Base-by-base conservation (phyloP, 2,888 invertebrate species). In the Andrena marginata region DNA sequence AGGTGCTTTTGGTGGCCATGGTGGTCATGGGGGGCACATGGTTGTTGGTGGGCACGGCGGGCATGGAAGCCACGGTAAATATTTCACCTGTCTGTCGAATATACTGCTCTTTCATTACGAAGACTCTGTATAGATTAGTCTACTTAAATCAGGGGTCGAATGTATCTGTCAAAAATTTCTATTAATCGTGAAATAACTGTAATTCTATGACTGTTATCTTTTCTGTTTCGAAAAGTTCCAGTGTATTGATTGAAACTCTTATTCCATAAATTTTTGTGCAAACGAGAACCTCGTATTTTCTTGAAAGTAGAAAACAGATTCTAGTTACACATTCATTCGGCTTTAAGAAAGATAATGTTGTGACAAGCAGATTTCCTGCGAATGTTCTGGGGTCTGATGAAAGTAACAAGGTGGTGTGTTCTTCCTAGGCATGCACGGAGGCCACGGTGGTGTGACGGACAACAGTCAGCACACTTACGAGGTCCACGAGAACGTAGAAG, bases 401-500 rank as follows among this genome's bases (percentile, higher is more conserved):
- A 10, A 20, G 29, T 5, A 33, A 33, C 26, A 29, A 31, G 2
- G 10, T 3, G 16, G 10, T 49, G 49, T 42, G 13, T 48, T 59
- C n/a, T 29, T 74, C 59, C 5, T 26, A 81, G 85, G 79, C 54
- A 51, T 23, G 33, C 68, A 82, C 33, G 84, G 76, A 31, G 65
- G 71, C 29, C 69, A 70, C 23, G 69, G 62, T 2, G 26, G 48
- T 42, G 23, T 20, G n/a, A 3, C 20, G 4, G 51, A 48, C 29
- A 59, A 59, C 2, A 80, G 79, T 10, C 80, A 85, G 1, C 84
- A 87, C 54, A 80, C 78, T 3, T 93, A 93, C 76, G 87, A 90
- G 49, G 92, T 93, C 4, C 84, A 90, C 70, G 92, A 93, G 42
- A 63, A 85, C 33, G 23, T 91, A 20, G 87, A 93, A 62, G 92